Evolutionary conservation across 2,113 vertebrate species (phyloP).

Genomic region (Heloderma charlesbogerti): DNA sequence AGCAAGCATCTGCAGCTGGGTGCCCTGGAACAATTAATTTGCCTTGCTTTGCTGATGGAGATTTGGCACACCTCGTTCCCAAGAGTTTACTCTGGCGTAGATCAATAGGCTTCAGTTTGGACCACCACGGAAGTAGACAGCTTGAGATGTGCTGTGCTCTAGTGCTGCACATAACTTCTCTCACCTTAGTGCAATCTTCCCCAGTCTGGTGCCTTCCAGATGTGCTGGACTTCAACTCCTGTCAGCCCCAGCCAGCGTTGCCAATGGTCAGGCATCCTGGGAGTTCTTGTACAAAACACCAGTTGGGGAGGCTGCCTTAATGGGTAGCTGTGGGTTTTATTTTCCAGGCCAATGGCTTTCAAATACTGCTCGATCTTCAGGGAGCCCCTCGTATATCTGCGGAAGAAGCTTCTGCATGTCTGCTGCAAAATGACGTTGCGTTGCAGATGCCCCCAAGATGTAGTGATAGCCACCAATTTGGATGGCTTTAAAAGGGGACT

Average conservation of each 20-base stretch:
- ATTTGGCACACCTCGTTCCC: neutral
- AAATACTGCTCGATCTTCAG: neutral
- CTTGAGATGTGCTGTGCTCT: neutral
- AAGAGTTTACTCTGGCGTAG: neutral
- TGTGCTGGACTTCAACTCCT: too few species aligned
- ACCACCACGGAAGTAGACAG: neutral
- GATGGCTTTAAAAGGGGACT: too few species aligned
- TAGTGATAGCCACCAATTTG: too few species aligned
- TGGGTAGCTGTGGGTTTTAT: neutral
- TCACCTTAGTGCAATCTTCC: neutral
- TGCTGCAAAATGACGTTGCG: neutral
- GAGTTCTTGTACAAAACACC: too few species aligned
- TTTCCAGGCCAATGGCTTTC: neutral
- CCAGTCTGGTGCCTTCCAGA: neutral
- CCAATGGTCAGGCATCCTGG: too few species aligned
- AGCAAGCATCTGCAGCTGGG: neutral
- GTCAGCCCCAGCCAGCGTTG: too few species aligned
- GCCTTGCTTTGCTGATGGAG: neutral
- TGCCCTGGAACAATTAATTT: neutral
- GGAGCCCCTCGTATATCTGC: neutral
- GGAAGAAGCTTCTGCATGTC: neutral
- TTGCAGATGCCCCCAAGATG: too few species aligned
- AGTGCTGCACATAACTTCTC: too few species aligned
- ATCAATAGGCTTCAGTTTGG: neutral
- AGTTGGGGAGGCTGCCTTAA: too few species aligned